Percentiles rank a stretch among this genome's conserved stretches.
Conservation (phyloP, 2,888 invertebrate species). For the Thyatira batis region DNA sequence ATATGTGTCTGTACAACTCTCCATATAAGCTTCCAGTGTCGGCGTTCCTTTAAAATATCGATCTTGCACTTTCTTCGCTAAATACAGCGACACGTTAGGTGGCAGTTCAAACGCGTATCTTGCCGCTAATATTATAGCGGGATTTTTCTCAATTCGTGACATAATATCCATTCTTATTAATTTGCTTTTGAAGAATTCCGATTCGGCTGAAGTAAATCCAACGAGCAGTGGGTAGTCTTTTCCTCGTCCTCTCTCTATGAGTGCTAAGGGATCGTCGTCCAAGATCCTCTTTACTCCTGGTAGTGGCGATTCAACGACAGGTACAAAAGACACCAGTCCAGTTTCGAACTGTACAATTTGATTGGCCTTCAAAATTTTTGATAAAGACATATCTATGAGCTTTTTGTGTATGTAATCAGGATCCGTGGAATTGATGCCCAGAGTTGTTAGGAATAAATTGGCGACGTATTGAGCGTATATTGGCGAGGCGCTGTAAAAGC, state of each 20-base stretch:
- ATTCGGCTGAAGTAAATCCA: slow-evolving; percentile 28
- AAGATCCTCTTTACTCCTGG: slow-evolving; percentile 34
- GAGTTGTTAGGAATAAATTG: slow-evolving; percentile 35
- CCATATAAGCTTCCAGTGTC: slow-evolving; percentile 21
- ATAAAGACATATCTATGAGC: slow-evolving; percentile 28
- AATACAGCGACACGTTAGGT: slow-evolving; percentile 1
- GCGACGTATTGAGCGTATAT: slow-evolving; percentile 25
- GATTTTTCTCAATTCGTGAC: slow-evolving; percentile 11
- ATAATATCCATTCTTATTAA: slow-evolving; percentile 15
- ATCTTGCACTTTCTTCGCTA: slow-evolving; percentile 21
- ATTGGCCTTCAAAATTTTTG: slow-evolving; percentile 43
- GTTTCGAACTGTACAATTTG: slow-evolving; percentile 20
- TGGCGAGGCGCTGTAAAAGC: slow-evolving; percentile 30
- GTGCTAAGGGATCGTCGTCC: slow-evolving; percentile 33
- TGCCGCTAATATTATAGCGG: neutral
- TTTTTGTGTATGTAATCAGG: slow-evolving; percentile 28
- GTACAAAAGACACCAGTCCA: slow-evolving; percentile 30
- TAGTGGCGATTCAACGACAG: slow-evolving; percentile 30
- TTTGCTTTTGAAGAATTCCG: slow-evolving; percentile 17
- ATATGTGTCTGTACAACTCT: slow-evolving; percentile 22
- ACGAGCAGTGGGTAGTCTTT: slow-evolving; percentile 36
- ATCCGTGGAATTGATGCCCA: slow-evolving; percentile 57
- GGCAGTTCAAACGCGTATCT: slow-evolving; percentile 2
- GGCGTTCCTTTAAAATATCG: slow-evolving; percentile 26
- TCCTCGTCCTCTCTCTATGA: slow-evolving; percentile 35